Conservation (phyloP, 37 sponge, comb jelly and placozoan genomes). For the Tethya wilhelma region DNA sequence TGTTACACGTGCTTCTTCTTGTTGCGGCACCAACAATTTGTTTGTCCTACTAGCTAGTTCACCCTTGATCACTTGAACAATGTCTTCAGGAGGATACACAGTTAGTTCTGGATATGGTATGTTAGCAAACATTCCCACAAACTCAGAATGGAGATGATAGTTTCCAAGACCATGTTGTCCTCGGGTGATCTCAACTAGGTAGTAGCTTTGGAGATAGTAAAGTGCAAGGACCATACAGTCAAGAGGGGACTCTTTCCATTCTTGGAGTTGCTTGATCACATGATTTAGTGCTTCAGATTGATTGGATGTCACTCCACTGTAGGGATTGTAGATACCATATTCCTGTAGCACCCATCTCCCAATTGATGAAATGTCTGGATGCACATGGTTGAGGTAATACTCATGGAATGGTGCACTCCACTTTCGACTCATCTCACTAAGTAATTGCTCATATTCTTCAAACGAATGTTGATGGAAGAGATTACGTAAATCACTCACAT, state of each 20-base stretch:
- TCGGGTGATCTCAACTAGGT: constrained; percentile 36
- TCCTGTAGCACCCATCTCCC: not conserved
- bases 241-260: constrained; percentile 26
- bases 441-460: no score
- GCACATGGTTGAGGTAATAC: no score
- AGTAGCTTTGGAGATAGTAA: constrained; percentile 33
- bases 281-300: constrained; percentile 38
- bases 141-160: constrained; percentile 13
- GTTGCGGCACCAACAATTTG: not conserved
- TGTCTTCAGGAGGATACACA: constrained; percentile 34
- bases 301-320: constrained; percentile 34
- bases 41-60: not conserved
- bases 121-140: not conserved
- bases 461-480: no score
- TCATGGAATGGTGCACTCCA: not conserved
- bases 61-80: constrained; percentile 11
- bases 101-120: not conserved
- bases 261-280: constrained; percentile 33
- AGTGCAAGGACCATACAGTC: constrained; percentile 33
- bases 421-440: no score
- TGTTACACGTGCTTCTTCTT: not conserved
- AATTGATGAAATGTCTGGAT: not conserved
- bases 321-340: constrained; percentile 9
- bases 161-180: constrained; percentile 29
- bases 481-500: no score